Evolutionary conservation across 64 coral and sea anemone genomes (phyloP), one percentile per base, ranked within the genome.

Genomic region (Dendrophyllia cribrosa): DNA sequence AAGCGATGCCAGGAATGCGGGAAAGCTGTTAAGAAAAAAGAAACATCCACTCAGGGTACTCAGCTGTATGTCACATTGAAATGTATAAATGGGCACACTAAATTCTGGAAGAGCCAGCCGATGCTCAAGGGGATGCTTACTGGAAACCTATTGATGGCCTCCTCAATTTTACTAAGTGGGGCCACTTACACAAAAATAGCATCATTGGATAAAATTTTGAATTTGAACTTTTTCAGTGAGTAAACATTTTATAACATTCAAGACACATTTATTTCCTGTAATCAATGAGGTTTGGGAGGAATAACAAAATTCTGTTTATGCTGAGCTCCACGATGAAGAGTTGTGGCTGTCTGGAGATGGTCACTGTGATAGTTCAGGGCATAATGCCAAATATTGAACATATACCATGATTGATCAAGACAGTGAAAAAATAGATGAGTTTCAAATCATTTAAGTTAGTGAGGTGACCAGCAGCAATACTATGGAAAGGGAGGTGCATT

Each of bases 391-490:
- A 77, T 89, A 76, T 89, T 50, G 73, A 3, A 89, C 72, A 47
- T 89, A 78, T 24, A 79, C 74, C 7, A 22, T 91, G n/a, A 81
- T 91, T 45, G 75, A 79, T 47, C 53, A 26, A 16, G 24, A 61
- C 0, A 62, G 20, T 45, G 70, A 59, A 20, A 92, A 84, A 46
- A 49, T 92, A 21, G 77, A 72, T 2, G 89, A 73, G 4, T 48
- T 85, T 59, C 20, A 92, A 25, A 20, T 83, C 49, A 69, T 92
- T 63, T 79, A 93, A 59, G 91, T 79, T 19, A 88, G 60, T 70
- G 84, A 93, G 12, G 91, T 93, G 43, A 88, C 74, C n/a, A 73
- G 25, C 16, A 88, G 84, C 9, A 93, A 93, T 89, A 53, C 58
- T 52, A 93, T 93, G 91, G 74, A 93, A 16, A 93, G 86, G 45